Evolutionary conservation across 2,888 invertebrate genomes (phyloP), one percentile per base, ranked within the genome.

Genomic region (Acheta domesticus): DNA sequence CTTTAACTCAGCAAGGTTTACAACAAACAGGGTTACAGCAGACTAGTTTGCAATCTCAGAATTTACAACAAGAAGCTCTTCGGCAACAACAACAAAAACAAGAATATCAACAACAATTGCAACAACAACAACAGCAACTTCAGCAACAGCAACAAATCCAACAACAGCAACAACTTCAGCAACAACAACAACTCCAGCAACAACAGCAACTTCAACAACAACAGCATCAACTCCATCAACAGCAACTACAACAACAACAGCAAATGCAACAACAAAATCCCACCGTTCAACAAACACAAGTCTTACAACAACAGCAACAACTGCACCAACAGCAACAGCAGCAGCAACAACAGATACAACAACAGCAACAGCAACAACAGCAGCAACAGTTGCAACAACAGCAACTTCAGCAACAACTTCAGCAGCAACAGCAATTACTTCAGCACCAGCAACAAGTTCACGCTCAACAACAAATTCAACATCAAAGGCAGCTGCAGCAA

Each of bases 271-370:
- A 78, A 4, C 78, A 80, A 75, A 82, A 81, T 49, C 80, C 79
- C 73, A 76, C 76, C 36, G 62, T 75, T 75, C 82, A 82, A 12
- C 82, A 81, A 75, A 81, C 81, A 20, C 76, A 76, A 49, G 48
- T n/a, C n/a, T 11, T 23, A 21, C 83, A 82, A 62, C 83, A 83
- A 79, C 83, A 83, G 23, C 81, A 81, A 76, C 82, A 80, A 83
- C 88, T 91, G 49, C 88, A 92, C 48, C 90, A 91, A 85, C 92
- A 92, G 83, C 88, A 89, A 74, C 88, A 88, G 85, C 89, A 84
- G 84, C 91, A 86, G 81, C 88, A 88, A 36, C 87, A 88, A 48
- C 90, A 90, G 86, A 89, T 86, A 79, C 91, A 87, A 85, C 86
- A 87, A 62, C 86, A 89, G 74, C 87, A 86, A 36, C 90, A 89